These are phyloP conservation scores for Thumatha senex DNA, from an alignment of 2,888 invertebrate genomes.

Conservation along the genomic window DNA sequence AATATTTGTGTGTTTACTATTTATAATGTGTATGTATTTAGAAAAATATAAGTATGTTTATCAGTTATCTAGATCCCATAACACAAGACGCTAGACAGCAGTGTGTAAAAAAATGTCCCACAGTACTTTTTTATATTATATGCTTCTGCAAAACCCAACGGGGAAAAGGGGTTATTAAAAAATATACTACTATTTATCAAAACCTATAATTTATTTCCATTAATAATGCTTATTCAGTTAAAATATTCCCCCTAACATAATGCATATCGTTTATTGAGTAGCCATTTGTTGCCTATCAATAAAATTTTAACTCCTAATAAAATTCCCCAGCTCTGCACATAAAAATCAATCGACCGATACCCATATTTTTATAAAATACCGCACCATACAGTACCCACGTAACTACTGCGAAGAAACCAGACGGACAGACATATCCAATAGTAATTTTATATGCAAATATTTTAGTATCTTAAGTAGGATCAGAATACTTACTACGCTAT, in stretches of 20 bases:
- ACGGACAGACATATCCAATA: conserved; percentile 48
- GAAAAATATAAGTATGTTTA: too few relatives aligned
- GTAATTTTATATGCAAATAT: conserved; percentile 74
- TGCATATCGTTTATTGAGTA: conserved; percentile 9
- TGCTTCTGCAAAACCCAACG: too few relatives aligned
- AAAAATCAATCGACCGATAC: conserved; percentile 58
- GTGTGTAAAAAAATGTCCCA: too few relatives aligned
- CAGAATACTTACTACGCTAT: conserved; percentile 53
- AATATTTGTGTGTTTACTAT: too few relatives aligned
- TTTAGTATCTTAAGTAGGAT: conserved; percentile 74
- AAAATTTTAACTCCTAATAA: conserved; percentile 30
- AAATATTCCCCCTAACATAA: conserved; percentile 1
- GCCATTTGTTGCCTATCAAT: conserved; percentile 24
- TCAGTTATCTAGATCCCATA: too few relatives aligned
- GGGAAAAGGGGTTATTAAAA: too few relatives aligned
- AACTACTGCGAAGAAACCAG: conserved; percentile 35
- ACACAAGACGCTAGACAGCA: too few relatives aligned
- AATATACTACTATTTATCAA: too few relatives aligned
- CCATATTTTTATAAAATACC: conserved; percentile 42
- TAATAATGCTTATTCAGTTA: too few relatives aligned
- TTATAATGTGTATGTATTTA: too few relatives aligned
- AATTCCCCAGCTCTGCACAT: conserved; percentile 35
- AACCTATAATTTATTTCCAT: too few relatives aligned
- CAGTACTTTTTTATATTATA: too few relatives aligned
- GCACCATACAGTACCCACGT: conserved; percentile 41